Base-by-base conservation (phyloP, 2,888 invertebrate genomes). In the Patella ulyssiponensis region DNA sequence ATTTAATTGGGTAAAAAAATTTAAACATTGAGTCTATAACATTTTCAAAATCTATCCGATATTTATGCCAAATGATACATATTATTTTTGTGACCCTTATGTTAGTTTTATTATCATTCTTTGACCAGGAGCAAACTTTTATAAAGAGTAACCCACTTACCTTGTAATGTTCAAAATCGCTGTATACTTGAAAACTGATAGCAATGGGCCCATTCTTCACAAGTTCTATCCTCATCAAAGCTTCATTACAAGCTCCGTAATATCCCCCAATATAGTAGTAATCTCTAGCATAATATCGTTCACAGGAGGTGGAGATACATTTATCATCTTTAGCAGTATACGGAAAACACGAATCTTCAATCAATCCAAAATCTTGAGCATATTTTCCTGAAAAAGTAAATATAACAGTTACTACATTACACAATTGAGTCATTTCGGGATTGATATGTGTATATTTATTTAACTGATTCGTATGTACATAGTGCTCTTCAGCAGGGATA, bases 181-280 rank as follows among this genome's bases (percentile, higher is more conserved):
- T 76, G 79, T 92, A 91, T 5, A 93, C 92, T 79, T 91, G 89
- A 80, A 93, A 91, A 4, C 90, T 89, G 2, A 93, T 91, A n/a
- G 92, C 88, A 51, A 93, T 78, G 11, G 93, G 93, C 4, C 93
- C 93, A 75, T 90, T 87, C 53, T 90, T 79, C 7, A 92, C 88
- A 70, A 93, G 82, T n/a, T 91, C 91, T 71, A 89, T 54, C 79
- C 85, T 89, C 92, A 93, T 92, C 54, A 88, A 79, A 27, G 90
- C 89, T 80, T 93, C 93, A 81, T 92, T 92, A 80, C 92, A 91
- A n/a, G 88, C 92, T n/a, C 92, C 92, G 81, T 91, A 92, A 81
- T 85, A 92, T 20, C 93, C 93, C 54, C 93, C 93, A 54, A 93
- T 88, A 83, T 93, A 93, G 74, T 87, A 81, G 83, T 93, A 93